phyloP scores from a whole-genome alignment of 2,797 vertebrate genomes.

The Amphiprion clarkii region DNA sequence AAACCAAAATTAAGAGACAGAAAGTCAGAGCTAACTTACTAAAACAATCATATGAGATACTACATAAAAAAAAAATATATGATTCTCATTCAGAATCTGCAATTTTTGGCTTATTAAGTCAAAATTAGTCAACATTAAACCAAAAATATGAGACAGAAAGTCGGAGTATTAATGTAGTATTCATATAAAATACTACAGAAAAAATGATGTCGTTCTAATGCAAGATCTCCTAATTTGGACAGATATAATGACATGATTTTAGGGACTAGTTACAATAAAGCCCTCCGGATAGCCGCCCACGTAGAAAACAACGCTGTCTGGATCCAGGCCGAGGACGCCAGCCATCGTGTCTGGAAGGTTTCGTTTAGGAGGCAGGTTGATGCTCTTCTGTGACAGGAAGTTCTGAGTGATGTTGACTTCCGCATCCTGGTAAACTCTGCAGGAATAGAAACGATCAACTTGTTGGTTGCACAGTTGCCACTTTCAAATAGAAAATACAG shows the following conservation, averaged over 20 bases:
- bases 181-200: no score
- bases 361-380: slow-evolving; percentile 23
- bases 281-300: slow-evolving; percentile 77
- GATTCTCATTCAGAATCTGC: no score
- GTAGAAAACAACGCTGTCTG: slow-evolving; percentile 70
- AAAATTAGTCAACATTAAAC: no score
- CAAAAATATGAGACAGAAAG: no score
- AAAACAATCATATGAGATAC: no score
- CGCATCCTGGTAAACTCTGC: slow-evolving; percentile 81
- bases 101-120: no score
- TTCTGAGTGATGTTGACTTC: slow-evolving; percentile 66
- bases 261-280: slow-evolving; percentile 67
- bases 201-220: no score
- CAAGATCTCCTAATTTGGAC: no score
- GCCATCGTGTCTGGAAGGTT: slow-evolving; percentile 43
- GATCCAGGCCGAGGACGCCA: slow-evolving; percentile 63
- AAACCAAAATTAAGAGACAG: no score
- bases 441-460: slow-evolving; percentile 2
- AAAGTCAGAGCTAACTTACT: no score
- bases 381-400: slow-evolving; percentile 48
- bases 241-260: neutral
- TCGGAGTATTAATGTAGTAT: no score
- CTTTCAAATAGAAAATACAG: neutral
- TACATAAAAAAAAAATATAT: no score
- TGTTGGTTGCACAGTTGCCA: neutral